phyloP scores from a whole-genome alignment of 1,140 invertebrate species.

The Trachymyrmex septentrionalis region DNA sequence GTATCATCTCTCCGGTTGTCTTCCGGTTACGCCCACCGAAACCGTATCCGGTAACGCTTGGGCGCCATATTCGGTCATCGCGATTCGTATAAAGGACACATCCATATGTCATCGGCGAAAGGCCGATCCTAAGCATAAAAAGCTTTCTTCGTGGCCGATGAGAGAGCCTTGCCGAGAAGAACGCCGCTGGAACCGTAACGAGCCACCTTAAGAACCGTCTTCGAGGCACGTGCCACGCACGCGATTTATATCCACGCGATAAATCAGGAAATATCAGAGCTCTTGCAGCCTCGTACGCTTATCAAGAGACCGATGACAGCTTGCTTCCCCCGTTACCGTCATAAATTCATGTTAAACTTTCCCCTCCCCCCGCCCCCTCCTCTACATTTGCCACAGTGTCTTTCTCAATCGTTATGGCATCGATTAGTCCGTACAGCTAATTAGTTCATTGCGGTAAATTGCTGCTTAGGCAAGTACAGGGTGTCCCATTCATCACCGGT shows the following conservation, averaged over 20 bases:
- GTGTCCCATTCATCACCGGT: no score
- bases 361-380: no score
- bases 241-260: conserved; percentile 62
- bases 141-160: conserved; percentile 46
- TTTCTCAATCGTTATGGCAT: not conserved
- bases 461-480: not conserved
- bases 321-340: conserved; percentile 41
- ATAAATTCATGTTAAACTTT: conserved; percentile 19
- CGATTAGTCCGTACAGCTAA: not conserved
- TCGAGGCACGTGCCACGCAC: conserved; percentile 52
- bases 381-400: conserved; percentile 13
- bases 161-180: conserved; percentile 43
- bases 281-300: not conserved
- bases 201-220: conserved; percentile 44
- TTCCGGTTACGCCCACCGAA: conserved; percentile 36
- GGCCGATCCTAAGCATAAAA: conserved; percentile 17
- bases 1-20: conserved; percentile 13
- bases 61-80: not conserved
- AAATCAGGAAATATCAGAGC: conserved; percentile 44
- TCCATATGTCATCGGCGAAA: conserved; percentile 47
- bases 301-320: conserved; percentile 1
- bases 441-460: not conserved
- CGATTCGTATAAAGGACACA: conserved; percentile 28
- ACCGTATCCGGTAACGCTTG: conserved; percentile 4
- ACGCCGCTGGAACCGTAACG: conserved; percentile 59